Evolutionary conservation across 2,888 invertebrate species (phyloP).

Genomic region (Rapana venosa): DNA sequence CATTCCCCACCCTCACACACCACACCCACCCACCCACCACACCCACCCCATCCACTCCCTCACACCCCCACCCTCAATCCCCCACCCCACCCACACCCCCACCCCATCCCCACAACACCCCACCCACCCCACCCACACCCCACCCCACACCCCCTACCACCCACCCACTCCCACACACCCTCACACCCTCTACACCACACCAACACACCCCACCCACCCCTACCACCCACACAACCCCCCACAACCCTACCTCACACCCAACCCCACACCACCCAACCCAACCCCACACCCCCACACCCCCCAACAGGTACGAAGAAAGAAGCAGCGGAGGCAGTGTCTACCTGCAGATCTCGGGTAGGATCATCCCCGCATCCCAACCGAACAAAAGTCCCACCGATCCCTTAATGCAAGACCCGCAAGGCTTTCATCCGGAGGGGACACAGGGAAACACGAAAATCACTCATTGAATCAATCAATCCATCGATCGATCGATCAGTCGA

Average conservation of each 20-base stretch:
- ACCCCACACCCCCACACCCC: too few relatives aligned
- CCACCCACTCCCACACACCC: background rate
- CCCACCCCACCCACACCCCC: background rate
- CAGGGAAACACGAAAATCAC: background rate
- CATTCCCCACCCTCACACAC: background rate
- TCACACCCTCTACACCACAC: too few relatives aligned
- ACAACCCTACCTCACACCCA: too few relatives aligned
- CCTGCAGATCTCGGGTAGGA: background rate
- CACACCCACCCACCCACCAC: background rate
- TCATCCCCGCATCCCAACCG: slow-evolving; percentile 38
- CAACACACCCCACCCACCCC: too few relatives aligned
- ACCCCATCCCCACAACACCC: background rate
- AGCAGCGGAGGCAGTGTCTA: too few relatives aligned
- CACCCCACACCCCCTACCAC: too few relatives aligned
- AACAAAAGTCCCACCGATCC: slow-evolving; percentile 48
- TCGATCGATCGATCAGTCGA: too few relatives aligned
- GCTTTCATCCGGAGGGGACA: slow-evolving; percentile 45
- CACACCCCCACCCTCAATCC: too few relatives aligned
- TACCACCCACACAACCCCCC: too few relatives aligned
- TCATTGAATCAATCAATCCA: too few relatives aligned
- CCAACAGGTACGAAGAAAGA: too few relatives aligned
- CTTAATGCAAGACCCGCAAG: slow-evolving; percentile 26
- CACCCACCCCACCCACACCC: background rate
- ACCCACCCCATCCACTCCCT: background rate
- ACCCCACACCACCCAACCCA: too few relatives aligned